Evolutionary conservation across 2,888 invertebrate genomes (phyloP).

Genomic region (Chalcis sispes): DNA sequence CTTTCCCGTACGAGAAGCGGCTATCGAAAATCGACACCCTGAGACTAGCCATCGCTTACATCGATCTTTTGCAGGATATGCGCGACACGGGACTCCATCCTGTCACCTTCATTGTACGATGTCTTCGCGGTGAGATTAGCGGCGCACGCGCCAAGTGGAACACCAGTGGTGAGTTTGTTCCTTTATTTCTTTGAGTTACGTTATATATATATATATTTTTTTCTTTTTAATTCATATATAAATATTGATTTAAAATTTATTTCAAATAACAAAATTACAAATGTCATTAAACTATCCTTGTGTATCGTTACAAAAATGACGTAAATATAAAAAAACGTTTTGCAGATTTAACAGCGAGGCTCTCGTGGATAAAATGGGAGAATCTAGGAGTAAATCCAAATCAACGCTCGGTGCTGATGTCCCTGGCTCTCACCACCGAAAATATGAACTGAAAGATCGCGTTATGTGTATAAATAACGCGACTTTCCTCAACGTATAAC

Average conservation of each 20-base stretch:
- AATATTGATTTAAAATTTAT: too few species aligned
- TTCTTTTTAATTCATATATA: too few species aligned
- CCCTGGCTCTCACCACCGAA: conserved; percentile 87
- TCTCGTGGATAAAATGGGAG: conserved; percentile 99
- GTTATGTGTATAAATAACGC: background rate
- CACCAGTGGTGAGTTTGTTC: conserved; percentile 87
- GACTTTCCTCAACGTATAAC: too few species aligned
- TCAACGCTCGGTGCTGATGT: conserved; percentile 88
- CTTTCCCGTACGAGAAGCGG: conserved; percentile 98
- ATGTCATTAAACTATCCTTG: too few species aligned
- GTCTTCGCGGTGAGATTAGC: conserved; percentile 92
- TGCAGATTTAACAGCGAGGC: conserved; percentile 94
- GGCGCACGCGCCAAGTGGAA: conserved; percentile 95
- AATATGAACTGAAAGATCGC: conserved; percentile 69
- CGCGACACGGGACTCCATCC: conserved; percentile 93
- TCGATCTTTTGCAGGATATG: conserved; percentile 93
- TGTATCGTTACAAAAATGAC: background rate
- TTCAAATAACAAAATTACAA: too few species aligned
- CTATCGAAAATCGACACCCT: conserved; percentile 99
- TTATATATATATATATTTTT: conserved; percentile 20
- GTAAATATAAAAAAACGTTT: conserved; percentile 55
- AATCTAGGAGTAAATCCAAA: conserved; percentile 96
- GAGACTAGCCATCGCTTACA: conserved; percentile 97
- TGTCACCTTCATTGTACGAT: conserved; percentile 94
- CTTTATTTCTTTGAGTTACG: background rate